A percentile compares a stretch with the other conserved stretches of the same genome.
These are phyloP conservation scores for Clinocottus analis DNA, from an alignment of 2,113 vertebrate species.

Conservation along the genomic window DNA sequence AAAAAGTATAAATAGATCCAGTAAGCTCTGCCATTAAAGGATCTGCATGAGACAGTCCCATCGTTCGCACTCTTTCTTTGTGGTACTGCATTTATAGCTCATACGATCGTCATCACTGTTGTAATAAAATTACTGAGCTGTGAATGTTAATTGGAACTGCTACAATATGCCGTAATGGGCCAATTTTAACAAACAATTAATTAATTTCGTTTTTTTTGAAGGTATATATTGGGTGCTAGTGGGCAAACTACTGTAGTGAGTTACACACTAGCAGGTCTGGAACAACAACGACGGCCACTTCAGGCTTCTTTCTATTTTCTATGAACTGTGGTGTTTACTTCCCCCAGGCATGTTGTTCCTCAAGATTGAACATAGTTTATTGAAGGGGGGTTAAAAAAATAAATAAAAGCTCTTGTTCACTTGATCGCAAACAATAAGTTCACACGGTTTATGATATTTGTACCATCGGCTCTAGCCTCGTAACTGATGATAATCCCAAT, in stretches of 20 bases:
- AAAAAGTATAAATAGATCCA: background rate
- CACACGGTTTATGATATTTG: background rate
- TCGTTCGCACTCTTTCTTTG: background rate
- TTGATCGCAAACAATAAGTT: background rate
- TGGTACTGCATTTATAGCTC: background rate
- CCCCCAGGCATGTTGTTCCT: background rate
- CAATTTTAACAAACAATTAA: background rate
- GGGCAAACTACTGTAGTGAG: background rate
- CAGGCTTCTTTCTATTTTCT: background rate
- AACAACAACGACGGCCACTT: background rate
- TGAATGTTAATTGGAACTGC: background rate
- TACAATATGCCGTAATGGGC: background rate
- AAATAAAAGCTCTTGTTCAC: background rate
- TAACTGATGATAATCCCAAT: background rate
- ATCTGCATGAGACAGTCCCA: background rate
- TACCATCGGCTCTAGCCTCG: background rate
- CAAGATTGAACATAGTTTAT: background rate
- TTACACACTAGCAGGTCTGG: background rate
- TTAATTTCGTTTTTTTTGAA: background rate
- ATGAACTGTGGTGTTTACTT: background rate
- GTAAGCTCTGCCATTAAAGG: background rate
- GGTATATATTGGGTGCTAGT: background rate
- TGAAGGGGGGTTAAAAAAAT: background rate
- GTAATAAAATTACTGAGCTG: background rate
- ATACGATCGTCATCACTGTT: background rate